Conservation (phyloP, 2,113 vertebrate species). For the Bombycilla garrulus region DNA sequence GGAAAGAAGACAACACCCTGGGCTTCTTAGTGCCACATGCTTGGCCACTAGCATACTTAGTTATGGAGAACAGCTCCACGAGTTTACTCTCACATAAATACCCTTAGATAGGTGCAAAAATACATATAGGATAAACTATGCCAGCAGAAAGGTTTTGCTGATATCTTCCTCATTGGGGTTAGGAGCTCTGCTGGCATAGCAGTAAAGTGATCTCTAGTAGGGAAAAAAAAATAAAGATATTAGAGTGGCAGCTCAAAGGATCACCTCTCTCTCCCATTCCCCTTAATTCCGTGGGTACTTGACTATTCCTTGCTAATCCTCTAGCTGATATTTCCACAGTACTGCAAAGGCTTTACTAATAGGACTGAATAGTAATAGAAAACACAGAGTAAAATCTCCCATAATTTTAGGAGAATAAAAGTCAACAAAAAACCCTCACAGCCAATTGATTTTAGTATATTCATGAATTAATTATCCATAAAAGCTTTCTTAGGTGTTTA, state of each 20-base stretch:
- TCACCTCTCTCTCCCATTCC: neutral
- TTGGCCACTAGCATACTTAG: neutral
- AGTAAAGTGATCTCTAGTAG: neutral
- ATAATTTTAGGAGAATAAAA: neutral
- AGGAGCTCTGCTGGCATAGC: neutral
- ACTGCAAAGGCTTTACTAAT: neutral
- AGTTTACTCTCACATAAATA: neutral
- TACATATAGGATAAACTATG: neutral
- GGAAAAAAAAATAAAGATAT: neutral
- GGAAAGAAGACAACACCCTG: neutral
- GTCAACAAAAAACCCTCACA: neutral
- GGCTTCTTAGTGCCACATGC: neutral
- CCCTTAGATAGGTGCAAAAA: neutral
- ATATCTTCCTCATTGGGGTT: neutral
- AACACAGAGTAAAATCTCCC: neutral
- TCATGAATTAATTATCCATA: neutral
- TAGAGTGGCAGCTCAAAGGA: neutral
- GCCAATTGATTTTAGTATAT: neutral
- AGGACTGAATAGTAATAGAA: neutral
- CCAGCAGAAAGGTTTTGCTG: neutral
- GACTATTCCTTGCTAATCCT: neutral
- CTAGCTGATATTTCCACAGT: neutral
- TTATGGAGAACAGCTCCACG: neutral
- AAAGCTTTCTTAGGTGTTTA: conserved; percentile 8
- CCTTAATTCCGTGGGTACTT: neutral